Percentiles rank a stretch among this genome's conserved stretches.
phyloP scores from a whole-genome alignment of 2,113 vertebrate genomes.

The Aphelocoma coerulescens region DNA sequence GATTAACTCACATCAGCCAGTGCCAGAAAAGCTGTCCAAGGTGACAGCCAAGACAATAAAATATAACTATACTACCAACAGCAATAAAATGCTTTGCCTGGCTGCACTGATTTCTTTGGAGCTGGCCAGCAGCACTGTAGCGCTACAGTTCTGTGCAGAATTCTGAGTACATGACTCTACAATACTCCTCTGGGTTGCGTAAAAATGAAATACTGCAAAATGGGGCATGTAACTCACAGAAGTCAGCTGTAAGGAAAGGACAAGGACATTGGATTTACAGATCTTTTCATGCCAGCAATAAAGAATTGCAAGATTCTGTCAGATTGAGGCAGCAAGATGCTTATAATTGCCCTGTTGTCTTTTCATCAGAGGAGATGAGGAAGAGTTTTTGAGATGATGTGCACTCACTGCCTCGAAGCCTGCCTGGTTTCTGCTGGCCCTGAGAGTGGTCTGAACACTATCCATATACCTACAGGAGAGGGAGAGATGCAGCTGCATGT shows the following conservation, averaged over 20 bases:
- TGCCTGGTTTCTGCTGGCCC: neutral
- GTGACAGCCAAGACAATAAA: constrained; percentile 27
- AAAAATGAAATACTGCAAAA: neutral
- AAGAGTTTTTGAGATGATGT: neutral
- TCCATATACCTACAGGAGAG: accelerated
- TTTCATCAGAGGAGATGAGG: neutral
- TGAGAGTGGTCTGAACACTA: accelerated
- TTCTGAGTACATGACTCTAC: neutral
- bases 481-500: neutral
- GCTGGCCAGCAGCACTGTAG: neutral
- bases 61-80: neutral
- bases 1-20: neutral
- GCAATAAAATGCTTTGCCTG: neutral
- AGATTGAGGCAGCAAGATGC: neutral
- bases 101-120: neutral
- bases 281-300: neutral
- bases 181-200: neutral
- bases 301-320: neutral
- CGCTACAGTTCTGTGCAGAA: neutral
- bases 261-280: neutral
- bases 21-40: constrained; percentile 19
- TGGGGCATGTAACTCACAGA: neutral
- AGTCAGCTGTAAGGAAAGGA: neutral
- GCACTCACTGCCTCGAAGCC: neutral
- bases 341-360: neutral